Evolutionary conservation across 2,888 invertebrate species (phyloP).

Genomic region (Scrobipalpa costella): DNA sequence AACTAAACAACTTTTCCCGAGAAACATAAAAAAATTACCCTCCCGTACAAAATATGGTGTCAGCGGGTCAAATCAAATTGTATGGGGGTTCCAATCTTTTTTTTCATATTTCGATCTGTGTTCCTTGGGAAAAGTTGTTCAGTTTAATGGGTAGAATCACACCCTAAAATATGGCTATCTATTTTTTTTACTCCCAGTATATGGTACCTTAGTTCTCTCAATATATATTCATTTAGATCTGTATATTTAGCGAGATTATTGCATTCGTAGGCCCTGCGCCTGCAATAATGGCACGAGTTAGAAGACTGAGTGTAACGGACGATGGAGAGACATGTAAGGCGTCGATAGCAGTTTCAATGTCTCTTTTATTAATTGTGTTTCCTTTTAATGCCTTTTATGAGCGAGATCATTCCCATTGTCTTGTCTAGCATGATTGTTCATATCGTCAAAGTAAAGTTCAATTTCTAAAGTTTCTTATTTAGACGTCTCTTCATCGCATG

Average conservation of each 20-base stretch:
- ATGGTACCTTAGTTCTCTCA: background rate
- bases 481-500: slow-evolving; percentile 2
- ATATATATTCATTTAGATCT: background rate
- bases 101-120: too few species aligned
- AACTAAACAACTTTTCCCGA: too few species aligned
- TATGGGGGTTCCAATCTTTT: too few species aligned
- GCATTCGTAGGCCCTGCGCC: slow-evolving; percentile 72
- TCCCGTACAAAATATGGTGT: too few species aligned
- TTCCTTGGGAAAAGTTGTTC: too few species aligned
- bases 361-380: slow-evolving; percentile 29
- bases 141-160: too few species aligned
- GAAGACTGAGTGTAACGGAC: slow-evolving; percentile 85
- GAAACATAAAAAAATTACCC: too few species aligned
- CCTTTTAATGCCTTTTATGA: slow-evolving; percentile 20
- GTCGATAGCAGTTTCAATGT: slow-evolving; percentile 36
- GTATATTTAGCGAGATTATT: slow-evolving; percentile 31
- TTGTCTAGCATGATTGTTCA: slow-evolving; percentile 1
- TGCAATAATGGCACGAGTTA: slow-evolving; percentile 78
- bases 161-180: too few species aligned
- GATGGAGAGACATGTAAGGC: slow-evolving; percentile 88
- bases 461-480: background rate
- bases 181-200: background rate
- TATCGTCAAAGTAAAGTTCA: background rate
- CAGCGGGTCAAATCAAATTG: too few species aligned
- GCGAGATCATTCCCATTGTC: slow-evolving; percentile 10